Evolutionary conservation across 2,113 vertebrate species (phyloP), one percentile per base, ranked within the genome.

Genomic region (Deroptyus accipitrinus): DNA sequence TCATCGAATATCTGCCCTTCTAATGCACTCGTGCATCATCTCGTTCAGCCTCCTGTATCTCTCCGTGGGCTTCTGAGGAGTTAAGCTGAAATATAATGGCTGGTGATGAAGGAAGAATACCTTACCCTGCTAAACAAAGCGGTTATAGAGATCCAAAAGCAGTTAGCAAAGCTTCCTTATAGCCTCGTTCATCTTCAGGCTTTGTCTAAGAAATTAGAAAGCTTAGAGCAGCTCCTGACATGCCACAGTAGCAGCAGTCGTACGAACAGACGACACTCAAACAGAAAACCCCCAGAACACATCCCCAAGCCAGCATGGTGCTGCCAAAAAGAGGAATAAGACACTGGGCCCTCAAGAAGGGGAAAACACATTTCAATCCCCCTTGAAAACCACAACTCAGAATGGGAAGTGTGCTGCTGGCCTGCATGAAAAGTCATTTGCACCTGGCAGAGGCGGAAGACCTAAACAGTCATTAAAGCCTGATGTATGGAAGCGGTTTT

Each of bases 391-490:
- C 48, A 31, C 83, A 90, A 59, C 49, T n/a, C 68, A 70, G 62
- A 88, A 72, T 51, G 31, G 46, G 63, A 88, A 88, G 46, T 92
- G 41, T 80, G 49, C 14, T 70, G 37, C 64, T 88, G 68, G 64
- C 35, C 72, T 90, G 46, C 25, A 35, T 51, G 61, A 86, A 70
- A 86, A 95, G 30, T 81, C 51, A 81, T 92, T 93, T 96, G 83
- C 92, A 96, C 88, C 94, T 94, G 93, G 85, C 67, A 96, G 79
- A 81, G 17, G n/a, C 39, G 6, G 61, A 95, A 96, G 55, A 90
- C 72, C 46, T 80, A 30, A 67, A 35, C 49, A 93, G 46, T 59
- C 72, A 61, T 95, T 94, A 93, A 96, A 75, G 20, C 19, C 83
- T 94, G 68, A 68, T 81, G 51, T n/a, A 86, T 52, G 64, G 92